A percentile compares a stretch with the other conserved stretches of the same genome.
Conservation (phyloP, 37 sponge, comb jelly and placozoan genomes). For the Petrosia ficiformis region DNA sequence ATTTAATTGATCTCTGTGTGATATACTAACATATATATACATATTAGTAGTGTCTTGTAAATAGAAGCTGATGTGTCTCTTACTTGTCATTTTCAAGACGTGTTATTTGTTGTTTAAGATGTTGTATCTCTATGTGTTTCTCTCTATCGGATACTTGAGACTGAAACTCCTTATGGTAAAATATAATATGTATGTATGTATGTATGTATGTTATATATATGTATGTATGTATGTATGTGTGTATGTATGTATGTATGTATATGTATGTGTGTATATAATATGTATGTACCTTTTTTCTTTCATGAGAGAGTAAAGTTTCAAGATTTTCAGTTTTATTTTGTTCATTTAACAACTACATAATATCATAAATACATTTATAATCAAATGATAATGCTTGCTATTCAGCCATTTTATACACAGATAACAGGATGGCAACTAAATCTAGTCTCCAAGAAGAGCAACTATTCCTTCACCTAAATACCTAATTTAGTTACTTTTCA, state of each 20-base stretch:
- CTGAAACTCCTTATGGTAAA: slow-evolving; percentile 42
- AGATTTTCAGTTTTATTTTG: slow-evolving; percentile 29
- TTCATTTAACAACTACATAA: slow-evolving; percentile 30
- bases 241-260: slow-evolving; percentile 6
- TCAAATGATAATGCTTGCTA: too few relatives aligned
- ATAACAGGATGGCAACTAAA: too few relatives aligned
- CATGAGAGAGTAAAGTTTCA: slow-evolving; percentile 52
- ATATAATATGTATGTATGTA: neutral
- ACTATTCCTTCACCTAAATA: too few relatives aligned
- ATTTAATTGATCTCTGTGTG: slow-evolving; percentile 34
- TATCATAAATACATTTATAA: neutral
- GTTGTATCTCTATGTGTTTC: slow-evolving; percentile 51
- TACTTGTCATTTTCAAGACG: slow-evolving; percentile 59
- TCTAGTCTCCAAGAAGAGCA: too few relatives aligned
- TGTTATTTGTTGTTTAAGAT: slow-evolving; percentile 40
- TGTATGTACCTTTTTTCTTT: slow-evolving; percentile 53
- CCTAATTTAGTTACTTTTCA: too few relatives aligned
- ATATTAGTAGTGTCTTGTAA: neutral
- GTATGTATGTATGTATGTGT: neutral
- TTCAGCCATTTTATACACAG: too few relatives aligned
- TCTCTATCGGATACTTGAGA: slow-evolving; percentile 43
- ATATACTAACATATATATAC: neutral
- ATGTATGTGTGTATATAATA: neutral
- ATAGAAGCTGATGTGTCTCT: neutral
- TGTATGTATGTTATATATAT: slow-evolving; percentile 3